Evolutionary conservation across 2,797 vertebrate genomes (phyloP).

Genomic region (Cossypha caffra): DNA sequence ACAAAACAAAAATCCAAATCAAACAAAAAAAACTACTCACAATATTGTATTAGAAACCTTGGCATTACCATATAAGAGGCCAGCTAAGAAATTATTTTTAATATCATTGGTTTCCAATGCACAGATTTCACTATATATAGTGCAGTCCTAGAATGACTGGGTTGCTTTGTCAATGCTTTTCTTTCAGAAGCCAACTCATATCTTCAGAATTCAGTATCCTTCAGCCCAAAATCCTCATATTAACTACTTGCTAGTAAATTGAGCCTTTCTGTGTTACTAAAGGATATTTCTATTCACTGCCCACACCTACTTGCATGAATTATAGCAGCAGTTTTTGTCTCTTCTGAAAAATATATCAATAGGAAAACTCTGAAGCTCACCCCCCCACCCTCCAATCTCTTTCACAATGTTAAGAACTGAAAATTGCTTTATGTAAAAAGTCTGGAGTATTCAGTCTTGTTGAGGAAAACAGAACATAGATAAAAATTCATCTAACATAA

Average conservation of each 20-base stretch:
- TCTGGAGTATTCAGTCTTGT: neutral
- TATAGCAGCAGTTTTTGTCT: neutral
- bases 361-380: neutral
- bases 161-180: neutral
- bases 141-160: neutral
- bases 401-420: neutral
- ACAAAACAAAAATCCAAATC: neutral
- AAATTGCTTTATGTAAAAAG: slow-evolving; percentile 21
- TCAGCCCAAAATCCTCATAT: neutral
- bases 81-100: neutral
- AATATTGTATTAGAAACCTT: neutral
- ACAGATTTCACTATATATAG: neutral
- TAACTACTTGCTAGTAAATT: neutral
- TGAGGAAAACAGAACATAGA: slow-evolving; percentile 36
- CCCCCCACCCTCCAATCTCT: neutral
- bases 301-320: neutral
- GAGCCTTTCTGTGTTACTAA: neutral
- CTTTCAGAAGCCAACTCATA: neutral
- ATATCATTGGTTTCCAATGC: neutral
- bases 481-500: slow-evolving; percentile 39
- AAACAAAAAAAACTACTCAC: neutral
- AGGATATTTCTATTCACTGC: neutral
- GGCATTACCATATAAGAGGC: neutral
- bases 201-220: neutral
- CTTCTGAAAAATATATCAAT: neutral